A percentile compares a stretch with the other conserved stretches of the same genome.
These are phyloP conservation scores for Drosophila histrio DNA, from an alignment of 2,888 invertebrate genomes.

Conservation along the genomic window DNA sequence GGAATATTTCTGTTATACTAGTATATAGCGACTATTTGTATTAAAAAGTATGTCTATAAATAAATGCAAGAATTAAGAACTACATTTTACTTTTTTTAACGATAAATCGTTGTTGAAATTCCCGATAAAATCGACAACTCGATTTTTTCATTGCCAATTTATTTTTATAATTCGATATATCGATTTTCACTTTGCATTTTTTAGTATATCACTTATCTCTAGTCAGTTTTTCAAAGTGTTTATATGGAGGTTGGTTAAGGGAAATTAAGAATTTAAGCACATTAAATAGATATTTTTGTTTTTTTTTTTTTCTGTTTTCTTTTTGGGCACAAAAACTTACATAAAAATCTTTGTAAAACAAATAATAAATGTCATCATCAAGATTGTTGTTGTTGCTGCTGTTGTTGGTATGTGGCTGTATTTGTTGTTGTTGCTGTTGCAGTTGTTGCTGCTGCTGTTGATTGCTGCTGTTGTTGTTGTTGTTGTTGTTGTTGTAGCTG, in stretches of 20 bases:
- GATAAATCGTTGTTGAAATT: too few relatives aligned
- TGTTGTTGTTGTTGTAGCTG: conserved; percentile 21
- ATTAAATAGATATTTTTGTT: not conserved
- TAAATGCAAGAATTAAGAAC: too few relatives aligned
- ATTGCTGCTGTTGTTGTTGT: conserved; percentile 35
- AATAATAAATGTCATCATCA: conserved; percentile 82
- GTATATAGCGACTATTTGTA: too few relatives aligned
- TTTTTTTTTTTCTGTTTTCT: not conserved
- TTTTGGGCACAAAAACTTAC: conserved; percentile 68
- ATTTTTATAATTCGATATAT: too few relatives aligned
- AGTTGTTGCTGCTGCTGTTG: conserved; percentile 28
- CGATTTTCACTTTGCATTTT: too few relatives aligned
- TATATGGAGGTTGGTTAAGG: not conserved
- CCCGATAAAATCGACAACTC: too few relatives aligned
- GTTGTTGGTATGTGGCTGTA: conserved; percentile 47
- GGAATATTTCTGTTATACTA: too few relatives aligned
- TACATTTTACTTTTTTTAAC: too few relatives aligned
- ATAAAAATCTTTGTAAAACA: conserved; percentile 83
- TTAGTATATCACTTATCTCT: too few relatives aligned
- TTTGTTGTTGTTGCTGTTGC: conserved; percentile 27
- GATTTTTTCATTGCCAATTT: too few relatives aligned
- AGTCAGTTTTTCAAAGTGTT: not conserved
- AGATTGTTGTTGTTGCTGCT: conserved; percentile 68
- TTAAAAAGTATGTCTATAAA: too few relatives aligned
- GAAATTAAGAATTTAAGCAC: not conserved